phyloP scores from a whole-genome alignment of 2,113 vertebrate species.

The Kryptolebias marmoratus region DNA sequence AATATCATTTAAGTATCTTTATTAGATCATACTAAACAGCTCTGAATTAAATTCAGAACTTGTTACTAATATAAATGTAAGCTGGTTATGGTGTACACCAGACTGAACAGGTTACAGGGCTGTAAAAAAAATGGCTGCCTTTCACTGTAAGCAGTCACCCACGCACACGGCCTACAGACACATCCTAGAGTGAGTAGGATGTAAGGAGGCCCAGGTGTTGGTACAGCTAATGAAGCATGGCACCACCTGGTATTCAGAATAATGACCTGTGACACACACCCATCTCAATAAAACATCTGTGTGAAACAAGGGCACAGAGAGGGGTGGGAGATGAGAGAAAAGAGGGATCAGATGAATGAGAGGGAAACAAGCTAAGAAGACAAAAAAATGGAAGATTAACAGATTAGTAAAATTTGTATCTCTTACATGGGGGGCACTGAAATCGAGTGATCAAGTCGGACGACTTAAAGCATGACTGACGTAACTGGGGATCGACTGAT shows the following conservation, averaged over 20 bases:
- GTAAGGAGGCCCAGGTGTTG: slow-evolving; percentile 81
- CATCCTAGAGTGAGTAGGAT: slow-evolving; percentile 62
- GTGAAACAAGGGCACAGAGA: slow-evolving; percentile 74
- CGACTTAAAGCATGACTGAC: too few relatives aligned
- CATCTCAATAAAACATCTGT: slow-evolving; percentile 80
- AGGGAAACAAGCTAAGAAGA: background rate
- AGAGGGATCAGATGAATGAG: slow-evolving; percentile 21
- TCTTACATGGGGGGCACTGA: slow-evolving; percentile 65
- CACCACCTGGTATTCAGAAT: slow-evolving; percentile 81
- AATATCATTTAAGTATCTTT: too few relatives aligned
- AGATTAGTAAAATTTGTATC: slow-evolving; percentile 15
- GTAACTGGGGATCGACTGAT: too few relatives aligned
- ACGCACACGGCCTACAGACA: slow-evolving; percentile 49
- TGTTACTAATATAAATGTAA: slow-evolving; percentile 53
- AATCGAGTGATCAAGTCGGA: too few relatives aligned
- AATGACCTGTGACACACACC: slow-evolving; percentile 82
- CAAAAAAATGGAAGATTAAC: slow-evolving; percentile 25
- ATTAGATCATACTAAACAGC: slow-evolving; percentile 53
- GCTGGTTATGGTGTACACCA: slow-evolving; percentile 39
- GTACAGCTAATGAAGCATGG: slow-evolving; percentile 80
- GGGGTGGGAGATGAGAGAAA: slow-evolving; percentile 23
- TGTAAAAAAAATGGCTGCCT: slow-evolving; percentile 50
- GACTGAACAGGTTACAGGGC: slow-evolving; percentile 65
- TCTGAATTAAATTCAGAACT: slow-evolving; percentile 42
- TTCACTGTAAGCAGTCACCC: slow-evolving; percentile 48